Evolutionary conservation across 2,888 invertebrate genomes (phyloP), one percentile per base, ranked within the genome.

Genomic region (Polietes domitor): DNA sequence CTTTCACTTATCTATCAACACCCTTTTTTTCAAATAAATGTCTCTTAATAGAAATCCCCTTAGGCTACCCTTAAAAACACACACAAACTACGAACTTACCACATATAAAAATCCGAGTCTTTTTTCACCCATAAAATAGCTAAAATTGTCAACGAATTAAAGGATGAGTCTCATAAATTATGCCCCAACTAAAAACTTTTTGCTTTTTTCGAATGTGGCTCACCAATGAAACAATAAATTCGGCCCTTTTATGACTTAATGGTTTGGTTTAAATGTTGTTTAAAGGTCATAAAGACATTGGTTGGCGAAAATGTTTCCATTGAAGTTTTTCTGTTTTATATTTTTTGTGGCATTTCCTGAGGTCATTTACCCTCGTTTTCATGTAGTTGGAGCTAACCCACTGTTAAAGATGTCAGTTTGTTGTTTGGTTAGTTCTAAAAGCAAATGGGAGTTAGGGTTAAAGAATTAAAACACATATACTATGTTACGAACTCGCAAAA

Each of bases 261-360:
- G 53, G 53, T 53, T 53, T 50, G 2, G 53, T 53, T 53, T 53
- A 50, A 50, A 50, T 53, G 53, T 53, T 53, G 50, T 21, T 53
- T 53, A 21, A n/a, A 47, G 53, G 53, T 24, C 21, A 53, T 53
- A 53, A 53, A 53, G 53, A 7, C 53, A 53, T 53, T 53, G 21
- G 53, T 7, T 53, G 1, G 53, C 1, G 53, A 19, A n/a, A 19
- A 53, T 47, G 47, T 47, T 32, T n/a, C n/a, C n/a, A n/a, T 47
- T 47, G 4, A n/a, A 47, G 7, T 53, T 53, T 47, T 47, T 47
- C 15, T 47, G 3, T 47, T 47, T 32, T 32, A 47, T 47, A 41
- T 41, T 7, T 41, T 7, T 32, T 32, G 32, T 32, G 3, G 32
- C 10, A 12, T 32, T 32, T 32, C 32, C 9, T 32, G 9, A 32